Evolutionary conservation across 2,113 vertebrate species (phyloP).

Genomic region (Hepsetus odoe): DNA sequence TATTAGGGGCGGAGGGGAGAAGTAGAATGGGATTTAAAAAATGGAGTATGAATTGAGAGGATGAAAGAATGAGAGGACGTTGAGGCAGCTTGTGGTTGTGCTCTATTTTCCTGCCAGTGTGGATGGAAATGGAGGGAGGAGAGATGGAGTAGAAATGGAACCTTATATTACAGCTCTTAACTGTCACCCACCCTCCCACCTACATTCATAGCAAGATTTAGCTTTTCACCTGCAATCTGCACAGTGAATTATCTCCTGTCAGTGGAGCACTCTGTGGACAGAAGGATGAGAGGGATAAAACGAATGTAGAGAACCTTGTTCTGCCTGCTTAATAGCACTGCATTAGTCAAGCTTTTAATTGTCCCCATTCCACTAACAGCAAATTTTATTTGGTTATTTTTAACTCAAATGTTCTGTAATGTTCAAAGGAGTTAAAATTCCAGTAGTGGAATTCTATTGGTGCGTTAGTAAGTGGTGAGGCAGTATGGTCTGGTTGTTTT

Average conservation of each 20-base stretch:
- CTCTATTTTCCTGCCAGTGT: background rate
- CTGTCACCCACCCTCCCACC: background rate
- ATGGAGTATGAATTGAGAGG: background rate
- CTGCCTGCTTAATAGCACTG: too few relatives aligned
- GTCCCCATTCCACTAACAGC: too few relatives aligned
- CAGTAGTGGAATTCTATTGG: too few relatives aligned
- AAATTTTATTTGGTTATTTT: too few relatives aligned
- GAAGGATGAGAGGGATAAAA: too few relatives aligned
- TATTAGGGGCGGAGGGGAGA: conserved; percentile 1
- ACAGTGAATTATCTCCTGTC: background rate
- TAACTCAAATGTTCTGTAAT: too few relatives aligned
- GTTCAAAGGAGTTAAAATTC: too few relatives aligned
- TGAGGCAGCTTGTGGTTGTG: background rate
- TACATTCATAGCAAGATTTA: background rate
- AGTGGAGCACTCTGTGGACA: background rate
- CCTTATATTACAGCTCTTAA: background rate
- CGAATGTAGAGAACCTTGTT: too few relatives aligned
- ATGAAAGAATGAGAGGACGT: background rate
- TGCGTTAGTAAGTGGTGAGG: too few relatives aligned
- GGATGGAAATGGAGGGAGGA: background rate
- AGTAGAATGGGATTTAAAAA: background rate
- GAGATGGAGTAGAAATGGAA: background rate
- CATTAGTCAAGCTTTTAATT: too few relatives aligned
- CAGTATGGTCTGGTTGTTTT: too few relatives aligned
- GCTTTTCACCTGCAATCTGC: background rate